phyloP scores from a whole-genome alignment of 2,113 vertebrate species.

The Agapornis roseicollis region DNA sequence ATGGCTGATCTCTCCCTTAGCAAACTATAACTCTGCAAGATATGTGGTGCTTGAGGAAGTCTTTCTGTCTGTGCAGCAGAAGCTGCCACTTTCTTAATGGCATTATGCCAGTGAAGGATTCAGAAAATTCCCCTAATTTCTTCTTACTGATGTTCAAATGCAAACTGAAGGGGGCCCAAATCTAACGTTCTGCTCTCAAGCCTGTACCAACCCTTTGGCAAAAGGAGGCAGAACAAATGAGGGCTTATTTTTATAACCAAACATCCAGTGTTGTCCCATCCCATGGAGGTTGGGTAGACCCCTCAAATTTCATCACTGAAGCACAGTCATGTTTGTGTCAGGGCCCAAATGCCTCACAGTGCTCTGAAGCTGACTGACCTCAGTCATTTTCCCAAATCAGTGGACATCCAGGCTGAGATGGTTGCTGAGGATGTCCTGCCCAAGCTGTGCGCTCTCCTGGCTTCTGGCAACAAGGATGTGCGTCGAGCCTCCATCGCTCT shows the following conservation, averaged over 20 bases:
- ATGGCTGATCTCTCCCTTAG: background rate
- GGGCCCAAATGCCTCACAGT: background rate
- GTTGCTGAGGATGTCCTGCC: conserved; percentile 69
- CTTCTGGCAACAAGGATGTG: conserved; percentile 28
- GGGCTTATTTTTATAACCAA: background rate
- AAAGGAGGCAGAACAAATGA: background rate
- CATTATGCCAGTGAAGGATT: background rate
- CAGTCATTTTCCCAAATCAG: conserved; percentile 33
- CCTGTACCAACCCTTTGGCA: background rate
- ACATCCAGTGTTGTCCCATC: background rate
- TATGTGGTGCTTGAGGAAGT: background rate
- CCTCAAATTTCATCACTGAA: background rate
- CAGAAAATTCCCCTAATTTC: background rate
- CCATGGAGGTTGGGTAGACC: background rate
- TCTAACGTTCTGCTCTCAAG: background rate
- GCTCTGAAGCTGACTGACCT: background rate
- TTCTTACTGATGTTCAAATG: background rate
- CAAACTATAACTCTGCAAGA: background rate
- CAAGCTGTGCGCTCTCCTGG: conserved; percentile 71
- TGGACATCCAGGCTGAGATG: conserved; percentile 68
- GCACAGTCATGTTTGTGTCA: background rate
- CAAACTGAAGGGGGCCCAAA: background rate
- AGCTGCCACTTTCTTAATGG: background rate
- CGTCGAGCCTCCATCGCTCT: conserved; percentile 67
- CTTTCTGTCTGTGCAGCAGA: background rate